A percentile compares a stretch with the other conserved stretches of the same genome.
phyloP scores from a whole-genome alignment of 1,140 invertebrate species.

The Brachionus rotundiformis region DNA sequence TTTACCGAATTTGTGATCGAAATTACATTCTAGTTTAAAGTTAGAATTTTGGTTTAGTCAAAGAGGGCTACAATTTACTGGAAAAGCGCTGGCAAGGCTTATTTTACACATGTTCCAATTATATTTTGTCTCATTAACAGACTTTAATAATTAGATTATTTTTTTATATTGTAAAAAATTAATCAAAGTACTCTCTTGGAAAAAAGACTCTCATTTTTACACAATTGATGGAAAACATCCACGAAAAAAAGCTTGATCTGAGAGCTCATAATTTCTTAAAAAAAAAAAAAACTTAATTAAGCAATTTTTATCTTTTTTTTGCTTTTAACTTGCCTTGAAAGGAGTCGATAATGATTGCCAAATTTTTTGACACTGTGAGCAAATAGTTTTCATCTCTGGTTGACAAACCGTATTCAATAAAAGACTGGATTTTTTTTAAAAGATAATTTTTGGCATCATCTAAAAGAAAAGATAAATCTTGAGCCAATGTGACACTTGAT shows the following conservation, averaged over 20 bases:
- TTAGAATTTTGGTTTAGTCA: neutral
- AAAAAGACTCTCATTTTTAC: slow-evolving; percentile 41
- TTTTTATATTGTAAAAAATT: neutral
- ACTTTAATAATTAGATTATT: slow-evolving; percentile 28
- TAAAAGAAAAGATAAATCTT: neutral
- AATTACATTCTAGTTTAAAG: neutral
- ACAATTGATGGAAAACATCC: slow-evolving; percentile 40
- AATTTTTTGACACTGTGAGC: slow-evolving; percentile 26
- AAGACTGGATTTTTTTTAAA: slow-evolving; percentile 46
- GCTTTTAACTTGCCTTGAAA: slow-evolving; percentile 21
- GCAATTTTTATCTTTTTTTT: no score
- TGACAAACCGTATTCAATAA: slow-evolving; percentile 37
- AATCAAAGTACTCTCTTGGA: slow-evolving; percentile 12
- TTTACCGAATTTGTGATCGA: slow-evolving; percentile 35
- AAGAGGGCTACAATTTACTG: neutral
- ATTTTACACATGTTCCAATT: slow-evolving; percentile 48
- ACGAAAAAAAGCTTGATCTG: slow-evolving; percentile 35
- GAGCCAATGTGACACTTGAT: neutral
- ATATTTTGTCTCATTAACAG: slow-evolving; percentile 34
- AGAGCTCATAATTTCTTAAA: slow-evolving; percentile 25
- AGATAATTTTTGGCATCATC: slow-evolving; percentile 47
- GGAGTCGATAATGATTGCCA: neutral
- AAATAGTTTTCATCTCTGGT: slow-evolving; percentile 15
- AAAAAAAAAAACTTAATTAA: no score
- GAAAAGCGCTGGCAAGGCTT: slow-evolving; percentile 13